Evolutionary conservation across 2,888 invertebrate species (phyloP).

Genomic region (Mesoligia furuncula): DNA sequence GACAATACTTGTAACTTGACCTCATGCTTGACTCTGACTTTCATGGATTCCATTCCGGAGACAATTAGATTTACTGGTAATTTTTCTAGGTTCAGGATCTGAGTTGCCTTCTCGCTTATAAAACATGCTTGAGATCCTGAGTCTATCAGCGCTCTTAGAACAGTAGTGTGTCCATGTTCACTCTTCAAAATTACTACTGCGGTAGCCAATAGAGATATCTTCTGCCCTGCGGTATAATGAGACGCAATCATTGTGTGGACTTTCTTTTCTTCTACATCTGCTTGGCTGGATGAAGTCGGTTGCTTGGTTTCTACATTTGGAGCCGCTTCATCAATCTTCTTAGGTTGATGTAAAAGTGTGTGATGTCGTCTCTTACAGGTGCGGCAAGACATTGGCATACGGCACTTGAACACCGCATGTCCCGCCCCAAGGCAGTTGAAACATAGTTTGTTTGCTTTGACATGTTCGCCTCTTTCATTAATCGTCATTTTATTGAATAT

Average conservation of each 20-base stretch:
- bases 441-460: too few relatives aligned
- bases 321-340: slow-evolving; percentile 3
- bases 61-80: slow-evolving; percentile 38
- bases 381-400: not conserved
- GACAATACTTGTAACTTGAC: slow-evolving; percentile 38
- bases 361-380: slow-evolving; percentile 9
- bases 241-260: not conserved
- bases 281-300: slow-evolving; percentile 6
- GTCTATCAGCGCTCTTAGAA: too few relatives aligned
- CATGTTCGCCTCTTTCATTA: too few relatives aligned
- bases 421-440: too few relatives aligned
- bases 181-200: slow-evolving; percentile 1
- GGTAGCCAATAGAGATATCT: not conserved
- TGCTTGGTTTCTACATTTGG: not conserved
- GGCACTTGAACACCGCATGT: too few relatives aligned
- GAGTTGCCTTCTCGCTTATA: too few relatives aligned
- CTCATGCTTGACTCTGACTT: slow-evolving; percentile 47
- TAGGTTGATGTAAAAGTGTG: slow-evolving; percentile 8
- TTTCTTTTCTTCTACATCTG: slow-evolving; percentile 1
- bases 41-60: slow-evolving; percentile 49
- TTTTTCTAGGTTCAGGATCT: not conserved
- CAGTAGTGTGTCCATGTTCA: not conserved
- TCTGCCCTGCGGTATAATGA: not conserved
- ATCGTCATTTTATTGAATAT: too few relatives aligned
- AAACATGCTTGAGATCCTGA: too few relatives aligned